These are phyloP conservation scores for Chauna torquata DNA, from an alignment of 2,113 vertebrate species.

Conservation along the genomic window DNA sequence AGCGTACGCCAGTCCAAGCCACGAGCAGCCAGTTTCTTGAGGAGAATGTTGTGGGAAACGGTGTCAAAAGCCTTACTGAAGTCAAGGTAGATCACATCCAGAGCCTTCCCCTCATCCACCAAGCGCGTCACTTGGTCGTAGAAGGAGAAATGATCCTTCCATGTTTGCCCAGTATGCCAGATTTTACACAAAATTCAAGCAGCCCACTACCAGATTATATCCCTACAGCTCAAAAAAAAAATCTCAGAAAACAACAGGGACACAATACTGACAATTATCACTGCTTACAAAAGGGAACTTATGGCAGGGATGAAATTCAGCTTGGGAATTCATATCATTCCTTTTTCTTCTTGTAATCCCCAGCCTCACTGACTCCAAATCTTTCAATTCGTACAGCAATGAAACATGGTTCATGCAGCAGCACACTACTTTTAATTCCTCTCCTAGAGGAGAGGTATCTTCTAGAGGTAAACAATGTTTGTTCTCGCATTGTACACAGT, in stretches of 20 bases:
- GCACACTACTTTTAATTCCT: neutral
- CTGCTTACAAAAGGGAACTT: neutral
- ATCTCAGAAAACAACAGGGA: neutral
- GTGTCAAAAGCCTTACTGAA: too few species aligned
- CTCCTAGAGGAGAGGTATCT: neutral
- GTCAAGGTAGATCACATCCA: too few species aligned
- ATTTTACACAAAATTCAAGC: neutral
- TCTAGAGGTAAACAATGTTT: neutral
- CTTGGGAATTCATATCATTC: neutral
- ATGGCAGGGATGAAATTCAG: neutral
- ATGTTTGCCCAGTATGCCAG: neutral
- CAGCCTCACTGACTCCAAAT: neutral
- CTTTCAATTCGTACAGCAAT: neutral
- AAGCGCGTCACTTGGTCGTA: too few species aligned
- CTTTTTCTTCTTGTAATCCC: neutral
- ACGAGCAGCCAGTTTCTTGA: too few species aligned
- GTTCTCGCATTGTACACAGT: neutral
- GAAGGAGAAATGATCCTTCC: too few species aligned
- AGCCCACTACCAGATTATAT: neutral
- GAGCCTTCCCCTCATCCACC: too few species aligned
- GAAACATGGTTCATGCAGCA: neutral
- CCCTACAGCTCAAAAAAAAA: neutral
- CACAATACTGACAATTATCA: neutral
- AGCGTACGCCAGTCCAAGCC: too few species aligned
- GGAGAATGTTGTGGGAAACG: too few species aligned